Evolutionary conservation across 2,888 invertebrate species (phyloP), one percentile per base, ranked within the genome.

Genomic region (Sphaerophoria taeniata): DNA sequence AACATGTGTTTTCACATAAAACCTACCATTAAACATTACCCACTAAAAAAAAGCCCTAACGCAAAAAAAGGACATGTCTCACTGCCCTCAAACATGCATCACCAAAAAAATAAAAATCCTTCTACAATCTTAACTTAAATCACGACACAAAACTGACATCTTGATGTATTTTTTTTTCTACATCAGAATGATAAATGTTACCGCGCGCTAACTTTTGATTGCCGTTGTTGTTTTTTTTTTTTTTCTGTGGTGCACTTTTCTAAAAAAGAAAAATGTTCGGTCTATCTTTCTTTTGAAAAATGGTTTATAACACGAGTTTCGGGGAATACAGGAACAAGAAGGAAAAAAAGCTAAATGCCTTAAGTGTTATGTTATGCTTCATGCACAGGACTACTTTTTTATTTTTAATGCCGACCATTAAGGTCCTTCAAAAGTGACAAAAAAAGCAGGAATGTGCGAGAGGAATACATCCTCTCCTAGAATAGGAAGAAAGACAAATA

Each of bases 181-280:
- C 56, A 75, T 55, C 71, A 79, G 75, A 75, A 72, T 84, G 84
- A 80, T 84, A 80, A 79, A 84, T 80, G 69, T 56, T 14, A 36
- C 24, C 49, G 61, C 31, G 51, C 51, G 47, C 70, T 72, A 72
- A 67, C 72, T 71, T 76, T 84, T 79, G 79, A 79, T 79, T 79
- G 75, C 65, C 56, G 75, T 65, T 67, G 12, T 58, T 12, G 49
- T n/a, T n/a, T 43, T 34, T 7, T 70, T 43, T 53, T 60, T 71
- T 63, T 70, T 51, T 53, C 61, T 71, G 55, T 77, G 60, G 51
- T 43, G 31, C 49, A 33, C 31, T 39, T 36, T 45, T 9, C 9
- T 39, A n/a, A n/a, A n/a, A n/a, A n/a, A n/a, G n/a, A n/a, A n/a
- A n/a, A n/a, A n/a, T n/a, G n/a, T n/a, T n/a, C n/a, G 3, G 43